Evolutionary conservation across 2,797 vertebrate genomes (phyloP).

Genomic region (Myotis myotis): DNA sequence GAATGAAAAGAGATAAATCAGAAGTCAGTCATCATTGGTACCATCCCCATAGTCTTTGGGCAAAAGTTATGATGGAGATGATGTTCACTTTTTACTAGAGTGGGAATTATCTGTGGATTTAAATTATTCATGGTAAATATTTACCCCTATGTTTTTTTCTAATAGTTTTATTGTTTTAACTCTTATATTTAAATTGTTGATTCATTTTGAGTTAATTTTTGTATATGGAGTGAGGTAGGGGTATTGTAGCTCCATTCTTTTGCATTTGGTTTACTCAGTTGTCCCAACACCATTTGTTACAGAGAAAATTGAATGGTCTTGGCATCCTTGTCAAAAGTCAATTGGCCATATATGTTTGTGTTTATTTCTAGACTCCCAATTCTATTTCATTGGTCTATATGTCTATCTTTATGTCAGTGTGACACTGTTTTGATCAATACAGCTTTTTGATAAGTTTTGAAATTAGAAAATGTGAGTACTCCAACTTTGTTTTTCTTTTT

Average conservation of each 20-base stretch:
- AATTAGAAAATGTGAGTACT: not conserved
- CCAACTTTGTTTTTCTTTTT: not conserved
- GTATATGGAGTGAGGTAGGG: not conserved
- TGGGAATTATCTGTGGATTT: not conserved
- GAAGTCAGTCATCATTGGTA: not conserved
- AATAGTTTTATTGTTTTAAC: not conserved
- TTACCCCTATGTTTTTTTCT: constrained; percentile 17
- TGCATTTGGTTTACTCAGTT: not conserved
- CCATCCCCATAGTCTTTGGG: not conserved
- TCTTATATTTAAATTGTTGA: not conserved
- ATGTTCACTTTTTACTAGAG: not conserved
- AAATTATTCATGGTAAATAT: not conserved
- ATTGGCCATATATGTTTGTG: not conserved
- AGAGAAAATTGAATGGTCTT: not conserved
- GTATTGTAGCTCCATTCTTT: not conserved
- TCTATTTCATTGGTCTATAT: not conserved
- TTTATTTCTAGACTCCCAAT: not conserved
- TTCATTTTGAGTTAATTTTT: not conserved
- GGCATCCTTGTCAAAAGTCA: constrained; percentile 2
- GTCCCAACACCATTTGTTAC: not conserved
- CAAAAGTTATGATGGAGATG: not conserved
- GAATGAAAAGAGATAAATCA: not conserved
- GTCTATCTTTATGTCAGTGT: not conserved
- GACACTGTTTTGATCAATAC: not conserved
- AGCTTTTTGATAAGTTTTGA: not conserved